Evolutionary conservation across 2,888 invertebrate species (phyloP).

Genomic region (Papilio elwesi): DNA sequence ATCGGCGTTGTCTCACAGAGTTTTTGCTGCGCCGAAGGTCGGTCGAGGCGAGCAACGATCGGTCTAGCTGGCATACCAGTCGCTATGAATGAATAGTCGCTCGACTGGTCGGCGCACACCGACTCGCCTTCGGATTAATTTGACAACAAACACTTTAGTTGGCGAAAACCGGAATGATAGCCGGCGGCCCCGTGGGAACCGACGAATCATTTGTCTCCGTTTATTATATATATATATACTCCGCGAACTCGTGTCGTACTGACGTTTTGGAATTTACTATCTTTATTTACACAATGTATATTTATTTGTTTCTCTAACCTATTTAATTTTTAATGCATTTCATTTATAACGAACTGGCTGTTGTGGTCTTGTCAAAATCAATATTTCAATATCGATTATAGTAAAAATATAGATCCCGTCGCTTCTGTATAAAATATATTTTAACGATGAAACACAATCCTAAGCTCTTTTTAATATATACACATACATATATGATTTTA

Average conservation of each 20-base stretch:
- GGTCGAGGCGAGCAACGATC: slow-evolving; percentile 76
- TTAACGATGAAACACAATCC: no score
- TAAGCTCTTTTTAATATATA: no score
- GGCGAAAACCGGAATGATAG: slow-evolving; percentile 77
- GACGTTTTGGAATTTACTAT: slow-evolving; percentile 38
- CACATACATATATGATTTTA: no score
- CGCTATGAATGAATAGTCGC: slow-evolving; percentile 83
- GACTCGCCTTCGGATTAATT: slow-evolving; percentile 80
- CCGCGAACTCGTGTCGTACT: slow-evolving; percentile 44
- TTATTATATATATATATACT: slow-evolving; percentile 70
- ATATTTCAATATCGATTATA: no score
- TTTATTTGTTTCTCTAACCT: no score
- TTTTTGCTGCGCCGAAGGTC: slow-evolving; percentile 68
- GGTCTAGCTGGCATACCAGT: slow-evolving; percentile 75
- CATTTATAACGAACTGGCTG: no score
- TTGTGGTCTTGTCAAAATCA: no score
- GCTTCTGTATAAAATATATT: no score
- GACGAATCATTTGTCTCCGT: slow-evolving; percentile 70
- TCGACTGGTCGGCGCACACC: slow-evolving; percentile 78
- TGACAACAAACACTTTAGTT: slow-evolving; percentile 82
- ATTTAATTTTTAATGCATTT: no score
- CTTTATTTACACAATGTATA: neutral
- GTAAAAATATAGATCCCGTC: no score
- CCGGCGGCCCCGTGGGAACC: slow-evolving; percentile 79
- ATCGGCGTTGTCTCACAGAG: slow-evolving; percentile 56